phyloP scores from a whole-genome alignment of 2,888 invertebrate species.

The Masnerella sp. region DNA sequence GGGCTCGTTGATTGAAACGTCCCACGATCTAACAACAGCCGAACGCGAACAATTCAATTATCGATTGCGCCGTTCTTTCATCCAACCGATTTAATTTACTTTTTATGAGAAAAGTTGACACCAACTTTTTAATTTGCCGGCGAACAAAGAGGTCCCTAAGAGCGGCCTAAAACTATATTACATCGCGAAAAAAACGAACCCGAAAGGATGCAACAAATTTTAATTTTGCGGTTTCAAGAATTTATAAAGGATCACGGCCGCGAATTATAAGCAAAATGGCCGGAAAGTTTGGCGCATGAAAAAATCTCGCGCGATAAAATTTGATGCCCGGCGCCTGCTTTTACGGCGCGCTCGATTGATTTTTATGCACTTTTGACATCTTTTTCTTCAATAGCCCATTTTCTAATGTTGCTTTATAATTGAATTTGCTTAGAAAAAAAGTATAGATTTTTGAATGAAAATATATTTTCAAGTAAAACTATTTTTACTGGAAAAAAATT shows the following conservation, averaged over 20 bases:
- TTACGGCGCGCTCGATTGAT: slow-evolving; percentile 37
- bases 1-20: slow-evolving; percentile 49
- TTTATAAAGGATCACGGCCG: no score
- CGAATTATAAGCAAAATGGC: slow-evolving; percentile 26
- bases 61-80: slow-evolving; percentile 47
- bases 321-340: slow-evolving; percentile 27
- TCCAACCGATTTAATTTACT: slow-evolving; percentile 45
- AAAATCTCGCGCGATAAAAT: slow-evolving; percentile 45
- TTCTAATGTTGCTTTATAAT: slow-evolving; percentile 10
- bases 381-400: slow-evolving; percentile 3
- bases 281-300: slow-evolving; percentile 35
- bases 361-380: slow-evolving; percentile 33
- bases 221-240: no score
- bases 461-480: no score
- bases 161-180: slow-evolving; percentile 23
- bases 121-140: slow-evolving; percentile 53
- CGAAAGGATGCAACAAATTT: no score
- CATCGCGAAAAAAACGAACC: slow-evolving; percentile 1
- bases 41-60: slow-evolving; percentile 55
- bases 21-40: slow-evolving; percentile 38
- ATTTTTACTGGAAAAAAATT: no score
- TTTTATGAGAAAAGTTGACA: slow-evolving; percentile 55
- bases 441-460: no score
- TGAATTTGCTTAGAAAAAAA: no score
- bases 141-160: slow-evolving; percentile 40